A percentile compares a stretch with the other conserved stretches of the same genome.
These are phyloP conservation scores for Lamproptera curius DNA, from an alignment of 2,888 invertebrate species.

Conservation along the genomic window DNA sequence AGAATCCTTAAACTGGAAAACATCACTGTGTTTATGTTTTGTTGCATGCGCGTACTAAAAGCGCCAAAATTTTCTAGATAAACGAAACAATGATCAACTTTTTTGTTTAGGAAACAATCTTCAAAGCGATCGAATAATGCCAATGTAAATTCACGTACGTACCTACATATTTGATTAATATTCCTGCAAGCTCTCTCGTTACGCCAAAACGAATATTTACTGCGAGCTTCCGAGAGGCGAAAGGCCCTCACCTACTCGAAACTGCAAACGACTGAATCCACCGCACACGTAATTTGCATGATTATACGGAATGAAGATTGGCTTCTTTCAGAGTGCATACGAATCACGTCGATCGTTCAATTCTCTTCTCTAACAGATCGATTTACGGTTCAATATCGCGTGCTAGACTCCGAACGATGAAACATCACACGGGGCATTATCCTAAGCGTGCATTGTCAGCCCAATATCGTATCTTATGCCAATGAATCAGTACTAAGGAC, in stretches of 20 bases:
- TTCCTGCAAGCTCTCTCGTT: background rate
- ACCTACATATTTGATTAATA: background rate
- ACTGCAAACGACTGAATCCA: slow-evolving; percentile 12
- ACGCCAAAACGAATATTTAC: background rate
- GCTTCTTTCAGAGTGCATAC: slow-evolving; percentile 14
- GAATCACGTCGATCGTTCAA: background rate
- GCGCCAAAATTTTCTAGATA: too few relatives aligned
- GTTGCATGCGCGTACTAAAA: too few relatives aligned
- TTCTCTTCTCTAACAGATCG: background rate
- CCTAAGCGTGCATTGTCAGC: slow-evolving; percentile 3
- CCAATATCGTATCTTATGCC: slow-evolving; percentile 9
- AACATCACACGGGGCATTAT: slow-evolving; percentile 8
- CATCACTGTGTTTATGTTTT: too few relatives aligned
- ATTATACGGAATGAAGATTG: slow-evolving; percentile 16
- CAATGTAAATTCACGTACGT: too few relatives aligned
- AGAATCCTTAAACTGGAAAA: too few relatives aligned
- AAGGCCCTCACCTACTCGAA: background rate
- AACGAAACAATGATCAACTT: too few relatives aligned
- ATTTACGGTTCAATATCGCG: background rate
- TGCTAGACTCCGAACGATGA: background rate
- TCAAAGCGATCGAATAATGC: too few relatives aligned
- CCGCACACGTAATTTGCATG: slow-evolving; percentile 9
- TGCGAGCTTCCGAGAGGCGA: background rate
- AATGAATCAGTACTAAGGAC: background rate
- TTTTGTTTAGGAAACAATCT: too few relatives aligned